Evolutionary conservation across 2,113 vertebrate genomes (phyloP), one percentile per base, ranked within the genome.

Genomic region (Thymallus thymallus): DNA sequence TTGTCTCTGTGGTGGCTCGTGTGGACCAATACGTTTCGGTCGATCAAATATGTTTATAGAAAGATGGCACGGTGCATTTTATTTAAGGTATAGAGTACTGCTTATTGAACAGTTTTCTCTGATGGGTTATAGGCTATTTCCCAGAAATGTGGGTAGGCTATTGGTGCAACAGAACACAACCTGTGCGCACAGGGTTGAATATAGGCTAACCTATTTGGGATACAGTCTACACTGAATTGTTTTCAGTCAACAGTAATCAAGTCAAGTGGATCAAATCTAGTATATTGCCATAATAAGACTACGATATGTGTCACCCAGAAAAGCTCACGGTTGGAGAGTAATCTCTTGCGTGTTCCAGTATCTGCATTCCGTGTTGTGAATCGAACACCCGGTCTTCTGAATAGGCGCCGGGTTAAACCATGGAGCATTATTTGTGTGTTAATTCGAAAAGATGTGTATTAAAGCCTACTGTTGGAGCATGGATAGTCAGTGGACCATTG

Each of bases 1-100:
- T 32, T 74, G 81, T 65, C 70, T 76, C 66, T 24, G 35, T 41
- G 30, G 48, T 71, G 56, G 55, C 20, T 58, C 5, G 20, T 58
- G 4, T n/a, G 20, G 55, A 58, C 2, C 46, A 48, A 48, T n/a
- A 18, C 55, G 5, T n/a, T 58, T 58, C 55, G 20, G 4, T 22
- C 9, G 5, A 58, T 58, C 5, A 58, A 58, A 58, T 55, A 13
- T 14, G n/a, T 22, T 2, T 60, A n/a, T 16, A 20, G 13, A 51
- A 20, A 60, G 22, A 60, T 20, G n/a, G 1, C 56, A 60, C 18
- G 56, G 5, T 60, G n/a, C 9, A n/a, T 60, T n/a, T 60, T 60
- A 60, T 24, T 64, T 29, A 64, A 26, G 62, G 23, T 64, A 26
- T 51, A 60, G 20, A 60, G 56, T 60, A 10, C 7, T 60, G 9